Base-by-base conservation (phyloP, 2,113 vertebrate genomes). In the Brachyhypopomus occidentalis region DNA sequence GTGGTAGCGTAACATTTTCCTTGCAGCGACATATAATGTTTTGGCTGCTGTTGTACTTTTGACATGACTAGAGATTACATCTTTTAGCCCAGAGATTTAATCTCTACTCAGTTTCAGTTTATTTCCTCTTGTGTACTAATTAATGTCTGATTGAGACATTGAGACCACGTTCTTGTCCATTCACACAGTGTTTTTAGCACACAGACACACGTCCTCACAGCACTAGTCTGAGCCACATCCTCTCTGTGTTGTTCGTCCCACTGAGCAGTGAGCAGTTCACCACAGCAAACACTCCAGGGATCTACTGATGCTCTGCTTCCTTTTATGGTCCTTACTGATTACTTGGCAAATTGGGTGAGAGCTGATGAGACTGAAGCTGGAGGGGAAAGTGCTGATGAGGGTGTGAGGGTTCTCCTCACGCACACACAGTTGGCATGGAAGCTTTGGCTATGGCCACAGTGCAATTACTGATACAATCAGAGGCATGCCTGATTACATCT, bases 341-440 rank as follows among this genome's bases (percentile, higher is more conserved):
- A 75, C 60, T 72, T 48, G 55, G 72, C 71, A 58, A 55, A 79
- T 62, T 72, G 67, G 36, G 27, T 55, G 67, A 62, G 67, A 30
- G 72, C 56, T 80, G 79, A 80, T 80, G 74, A 75, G 74, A 17
- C 60, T 67, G 36, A 74, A 59, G 71, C 20, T 80, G 60, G 25
- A 38, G 45, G 71, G 41, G 60, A 80, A 80, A 80, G 71, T 67
- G 59, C 27, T 74, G 71, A 80, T 75, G 60, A 58, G 59, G 23
- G 58, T 72, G 36, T 45, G 52, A 79, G 34, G 71, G 59, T 41
- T 25, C 2, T 73, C 14, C 45, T 14, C 59, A 82, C 85, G 88
- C 83, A 82, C 86, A 88, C 84, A 84, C 83, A 41, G 72, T 11
- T 52, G 64, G 25, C 22, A 19, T 56, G 25, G 41, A 62, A 22